phyloP scores from a whole-genome alignment of 2,888 invertebrate species.

The Mythimna vitellina region DNA sequence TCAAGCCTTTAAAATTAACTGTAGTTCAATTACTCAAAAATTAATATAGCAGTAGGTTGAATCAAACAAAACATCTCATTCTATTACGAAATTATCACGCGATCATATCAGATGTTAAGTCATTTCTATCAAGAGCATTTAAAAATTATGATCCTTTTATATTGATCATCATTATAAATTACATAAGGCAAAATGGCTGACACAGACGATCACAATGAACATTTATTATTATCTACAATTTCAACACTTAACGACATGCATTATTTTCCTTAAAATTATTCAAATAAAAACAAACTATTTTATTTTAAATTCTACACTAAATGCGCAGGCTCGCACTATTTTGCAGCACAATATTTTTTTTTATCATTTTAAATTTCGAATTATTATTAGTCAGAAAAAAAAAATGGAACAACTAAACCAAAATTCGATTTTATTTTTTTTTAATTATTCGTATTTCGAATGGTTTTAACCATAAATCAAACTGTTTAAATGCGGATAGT shows the following conservation, averaged over 20 bases:
- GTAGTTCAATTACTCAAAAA: not conserved
- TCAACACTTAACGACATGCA: conserved; percentile 53
- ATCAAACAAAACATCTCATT: conserved; percentile 10
- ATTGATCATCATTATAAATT: conserved; percentile 42
- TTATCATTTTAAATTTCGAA: conserved; percentile 9
- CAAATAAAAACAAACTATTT: conserved; percentile 37
- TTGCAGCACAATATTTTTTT: conserved; percentile 14
- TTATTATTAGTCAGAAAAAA: conserved; percentile 34
- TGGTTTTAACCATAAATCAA: conserved; percentile 36
- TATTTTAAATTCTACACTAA: conserved; percentile 37
- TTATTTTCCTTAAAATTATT: conserved; percentile 50
- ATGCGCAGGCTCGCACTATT: conserved; percentile 29
- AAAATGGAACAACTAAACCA: conserved; percentile 25
- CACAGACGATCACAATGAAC: conserved; percentile 40
- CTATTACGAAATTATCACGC: conserved; percentile 1
- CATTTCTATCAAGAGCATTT: conserved; percentile 17
- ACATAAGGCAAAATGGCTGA: conserved; percentile 59
- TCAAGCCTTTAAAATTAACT: conserved; percentile 8
- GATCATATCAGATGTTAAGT: conserved; percentile 8
- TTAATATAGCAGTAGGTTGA: conserved; percentile 7
- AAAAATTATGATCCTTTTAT: conserved; percentile 13
- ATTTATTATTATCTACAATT: conserved; percentile 47
- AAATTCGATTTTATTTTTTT: not conserved
- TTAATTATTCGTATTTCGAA: not conserved
- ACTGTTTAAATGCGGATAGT: conserved; percentile 53